Evolutionary conservation across 2,113 vertebrate genomes (phyloP), one percentile per base, ranked within the genome.

Genomic region (Ctenomys sociabilis): DNA sequence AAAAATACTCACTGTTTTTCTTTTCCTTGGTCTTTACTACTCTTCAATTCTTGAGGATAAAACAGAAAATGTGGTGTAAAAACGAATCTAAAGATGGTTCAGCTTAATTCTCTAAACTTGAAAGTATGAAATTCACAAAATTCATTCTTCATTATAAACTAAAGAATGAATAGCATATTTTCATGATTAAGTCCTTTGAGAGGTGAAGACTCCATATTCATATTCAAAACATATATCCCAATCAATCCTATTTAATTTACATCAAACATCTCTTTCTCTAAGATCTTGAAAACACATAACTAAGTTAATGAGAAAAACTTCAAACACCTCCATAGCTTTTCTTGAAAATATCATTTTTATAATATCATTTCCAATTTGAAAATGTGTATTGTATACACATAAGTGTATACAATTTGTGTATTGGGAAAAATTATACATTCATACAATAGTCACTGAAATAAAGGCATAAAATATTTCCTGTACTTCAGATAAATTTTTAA

Each of bases 11-110:
- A 19, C 3, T 32, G 1, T 66, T 64, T 28, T 78, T n/a, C 24
- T 86, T 59, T 57, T 75, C 49, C 12, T 82, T 14, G 7, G 45
- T 49, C 28, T 75, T 73, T 75, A n/a, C 32, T 64, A 59, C 35
- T 59, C 21, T 26, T 84, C 14, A 84, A 10, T 68, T 95, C 37
- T 95, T 86, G 52, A 81, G 61, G 85, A 86, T 85, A 88, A 64
- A 49, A 73, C 37, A 40, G 14, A 66, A 85, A 91, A 81, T 13
- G 54, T 57, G 63, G 28, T 49, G 4, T 45, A 43, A 37, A 91
- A 94, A 91, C 28, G 4, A 75, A 61, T 66, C 7, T 84, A 45
- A 82, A 93, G 35, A 66, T 54, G 77, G 2, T 21, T 24, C 0
- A 21, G 59, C 64, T 85, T 54, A 54, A 86, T 82, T 75, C 68